Base-by-base conservation (phyloP, 2,113 vertebrate genomes). In the Bambusicola thoracicus region DNA sequence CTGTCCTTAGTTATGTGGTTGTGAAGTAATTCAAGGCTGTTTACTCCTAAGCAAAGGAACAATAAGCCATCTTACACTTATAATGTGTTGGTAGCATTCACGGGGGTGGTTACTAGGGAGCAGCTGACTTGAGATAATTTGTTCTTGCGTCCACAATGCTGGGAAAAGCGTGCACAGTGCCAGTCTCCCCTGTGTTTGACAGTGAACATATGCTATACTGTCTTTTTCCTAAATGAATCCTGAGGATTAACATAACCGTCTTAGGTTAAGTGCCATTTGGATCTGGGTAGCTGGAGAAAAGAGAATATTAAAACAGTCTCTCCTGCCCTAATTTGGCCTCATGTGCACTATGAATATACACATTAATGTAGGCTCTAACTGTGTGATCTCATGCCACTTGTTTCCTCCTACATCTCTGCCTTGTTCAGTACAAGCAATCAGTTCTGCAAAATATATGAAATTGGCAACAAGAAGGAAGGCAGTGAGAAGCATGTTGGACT, bases 141-240 rank as follows among this genome's bases (percentile, higher is more conserved):
- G 27, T 36, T 69, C 76, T 93, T 77, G 30, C 1, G 0, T 81
- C 77, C 73, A 34, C 70, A 86, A 62, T 10, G 2, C 44, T 81
- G 79, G 76, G 68, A 85, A 88, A 94, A 88, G 10, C 0, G 0
- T 3, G 16, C 19, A 8, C 25, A 80, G 43, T 66, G 55, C 76
- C 85, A 76, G 27, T 83, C 36, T 94, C n/a, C 62, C 82, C 76
- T 62, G 59, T 53, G 43, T 83, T 21, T 94, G 63, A 92, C 63
- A 92, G 59, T 43, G 15, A 92, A 20, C 63, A 85, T 92, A 83
- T 82, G 51, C 41, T 75, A 21, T 15, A 4, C 12, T 34, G 59
- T 48, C 68, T 92, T 59, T 69, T 85, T 34, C 67, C 36, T 61
- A 83, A 69, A 92, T 20, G 8, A 46, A 73, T 77, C 67, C 63